These are phyloP conservation scores for Allolobophora icterica DNA, from an alignment of 2,888 invertebrate genomes.

Conservation along the genomic window DNA sequence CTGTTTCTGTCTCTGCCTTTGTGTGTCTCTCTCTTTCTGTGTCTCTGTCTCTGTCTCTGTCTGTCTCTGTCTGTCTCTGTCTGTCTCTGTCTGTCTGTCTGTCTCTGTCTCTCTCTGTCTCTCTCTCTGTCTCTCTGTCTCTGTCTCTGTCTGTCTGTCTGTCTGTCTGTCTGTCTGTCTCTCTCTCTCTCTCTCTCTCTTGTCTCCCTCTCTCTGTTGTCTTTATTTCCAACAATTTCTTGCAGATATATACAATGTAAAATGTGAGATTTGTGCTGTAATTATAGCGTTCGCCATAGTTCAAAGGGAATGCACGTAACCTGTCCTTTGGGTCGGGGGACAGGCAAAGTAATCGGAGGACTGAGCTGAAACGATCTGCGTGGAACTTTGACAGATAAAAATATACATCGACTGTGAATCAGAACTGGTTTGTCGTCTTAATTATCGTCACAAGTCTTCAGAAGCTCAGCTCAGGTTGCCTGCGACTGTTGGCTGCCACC, in stretches of 20 bases:
- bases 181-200: background rate
- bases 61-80: no score
- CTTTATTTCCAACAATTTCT: no score
- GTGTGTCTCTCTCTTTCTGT: no score
- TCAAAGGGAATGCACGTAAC: background rate
- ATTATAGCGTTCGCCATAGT: background rate
- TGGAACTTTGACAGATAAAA: background rate
- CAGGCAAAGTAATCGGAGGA: background rate
- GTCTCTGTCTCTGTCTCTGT: no score
- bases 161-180: no score
- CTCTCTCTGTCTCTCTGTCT: background rate
- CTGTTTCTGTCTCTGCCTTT: no score
- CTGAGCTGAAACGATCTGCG: background rate
- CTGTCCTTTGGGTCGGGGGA: background rate
- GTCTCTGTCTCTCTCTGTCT: no score
- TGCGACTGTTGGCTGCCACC: background rate
- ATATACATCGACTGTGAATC: conserved; percentile 2
- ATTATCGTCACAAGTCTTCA: background rate
- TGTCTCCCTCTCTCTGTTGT: background rate
- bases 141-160: no score
- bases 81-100: no score
- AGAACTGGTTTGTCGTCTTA: background rate
- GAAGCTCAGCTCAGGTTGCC: background rate
- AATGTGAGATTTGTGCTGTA: background rate
- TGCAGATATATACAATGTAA: background rate